Conservation (phyloP, 2,888 invertebrate species). For the Lithophane ornitopus region DNA sequence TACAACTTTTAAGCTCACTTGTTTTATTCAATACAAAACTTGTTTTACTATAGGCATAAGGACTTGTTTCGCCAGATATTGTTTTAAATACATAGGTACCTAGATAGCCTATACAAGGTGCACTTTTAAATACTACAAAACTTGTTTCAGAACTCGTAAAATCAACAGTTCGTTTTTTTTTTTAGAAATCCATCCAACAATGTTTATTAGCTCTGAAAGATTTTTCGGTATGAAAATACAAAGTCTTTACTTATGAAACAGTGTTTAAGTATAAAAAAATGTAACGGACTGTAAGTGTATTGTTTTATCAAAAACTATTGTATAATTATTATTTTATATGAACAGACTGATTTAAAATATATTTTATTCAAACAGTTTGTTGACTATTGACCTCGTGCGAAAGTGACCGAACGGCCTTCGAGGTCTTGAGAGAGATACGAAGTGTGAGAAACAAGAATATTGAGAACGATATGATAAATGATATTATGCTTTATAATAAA, state of each 20-base stretch:
- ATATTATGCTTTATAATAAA: background rate
- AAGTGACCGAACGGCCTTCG: conserved; percentile 39
- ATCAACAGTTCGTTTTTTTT: background rate
- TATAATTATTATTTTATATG: background rate
- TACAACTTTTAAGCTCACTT: conserved; percentile 24
- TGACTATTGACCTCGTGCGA: conserved; percentile 33
- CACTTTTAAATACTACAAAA: background rate
- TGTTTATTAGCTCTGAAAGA: background rate
- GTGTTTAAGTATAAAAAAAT: background rate
- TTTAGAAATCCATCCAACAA: no score
- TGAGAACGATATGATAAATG: conserved; percentile 1
- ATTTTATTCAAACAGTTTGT: conserved; percentile 21
- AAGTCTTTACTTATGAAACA: background rate
- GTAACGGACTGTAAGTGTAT: background rate
- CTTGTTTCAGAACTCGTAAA: background rate
- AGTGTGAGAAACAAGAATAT: conserved; percentile 37
- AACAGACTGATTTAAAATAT: conserved; percentile 4
- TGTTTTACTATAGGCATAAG: background rate
- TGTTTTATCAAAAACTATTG: background rate
- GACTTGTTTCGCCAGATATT: background rate
- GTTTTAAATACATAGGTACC: no score
- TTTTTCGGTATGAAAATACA: background rate
- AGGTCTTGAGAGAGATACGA: background rate
- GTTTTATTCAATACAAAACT: conserved; percentile 12
- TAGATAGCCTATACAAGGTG: background rate